Evolutionary conservation across 2,113 vertebrate genomes (phyloP).

Genomic region (Tetrao urogallus): DNA sequence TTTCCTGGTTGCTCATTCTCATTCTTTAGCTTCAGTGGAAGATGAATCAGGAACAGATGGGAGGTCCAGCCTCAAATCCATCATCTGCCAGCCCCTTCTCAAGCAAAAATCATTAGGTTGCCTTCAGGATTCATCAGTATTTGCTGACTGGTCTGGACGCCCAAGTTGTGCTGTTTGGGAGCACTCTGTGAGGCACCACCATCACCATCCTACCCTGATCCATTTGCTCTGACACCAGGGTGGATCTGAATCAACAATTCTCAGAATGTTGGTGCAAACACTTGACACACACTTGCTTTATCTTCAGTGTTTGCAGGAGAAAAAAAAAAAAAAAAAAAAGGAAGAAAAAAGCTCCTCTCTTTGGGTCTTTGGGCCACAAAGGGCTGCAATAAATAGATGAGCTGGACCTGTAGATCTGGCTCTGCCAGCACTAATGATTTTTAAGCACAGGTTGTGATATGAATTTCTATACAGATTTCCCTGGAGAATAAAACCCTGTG

Average conservation of each 20-base stretch:
- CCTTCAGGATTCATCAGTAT: not conserved
- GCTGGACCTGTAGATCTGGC: not conserved
- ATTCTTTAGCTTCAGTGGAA: slow-evolving; percentile 36
- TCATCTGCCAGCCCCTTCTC: not conserved
- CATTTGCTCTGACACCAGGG: not conserved
- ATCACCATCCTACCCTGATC: not conserved
- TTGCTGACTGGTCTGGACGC: not conserved
- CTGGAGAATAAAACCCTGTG: not conserved
- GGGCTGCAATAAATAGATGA: not conserved
- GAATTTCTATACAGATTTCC: not conserved
- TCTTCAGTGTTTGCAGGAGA: not conserved
- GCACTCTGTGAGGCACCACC: fast-evolving
- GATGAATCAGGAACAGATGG: slow-evolving; percentile 34
- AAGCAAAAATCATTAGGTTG: not conserved
- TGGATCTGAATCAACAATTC: not conserved
- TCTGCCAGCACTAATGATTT: not conserved
- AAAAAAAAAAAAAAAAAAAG: too few species aligned
- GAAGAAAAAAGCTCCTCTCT: not conserved
- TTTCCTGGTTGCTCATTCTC: slow-evolving; percentile 5
- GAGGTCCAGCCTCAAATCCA: slow-evolving; percentile 28
- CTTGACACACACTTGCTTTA: not conserved
- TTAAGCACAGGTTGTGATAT: not conserved
- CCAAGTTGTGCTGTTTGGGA: not conserved
- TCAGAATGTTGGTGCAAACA: not conserved
- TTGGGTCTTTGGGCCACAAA: not conserved